Percentiles rank a stretch among this genome's conserved stretches.
These are phyloP conservation scores for Pyrocephalus nanus DNA, from an alignment of 2,797 vertebrate species.

Conservation along the genomic window DNA sequence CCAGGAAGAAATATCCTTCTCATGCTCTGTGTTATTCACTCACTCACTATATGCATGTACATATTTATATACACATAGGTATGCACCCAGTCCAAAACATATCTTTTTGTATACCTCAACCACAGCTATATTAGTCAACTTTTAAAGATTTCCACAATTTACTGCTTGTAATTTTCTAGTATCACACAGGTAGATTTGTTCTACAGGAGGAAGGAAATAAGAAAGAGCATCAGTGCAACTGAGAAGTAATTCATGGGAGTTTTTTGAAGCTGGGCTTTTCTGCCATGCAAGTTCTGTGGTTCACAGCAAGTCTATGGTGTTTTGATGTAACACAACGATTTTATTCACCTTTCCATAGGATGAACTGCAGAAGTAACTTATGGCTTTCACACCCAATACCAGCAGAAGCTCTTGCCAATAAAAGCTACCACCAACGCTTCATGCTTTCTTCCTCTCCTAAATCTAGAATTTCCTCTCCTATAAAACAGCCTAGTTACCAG, in stretches of 20 bases:
- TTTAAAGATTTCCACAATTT: neutral
- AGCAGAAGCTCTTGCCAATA: neutral
- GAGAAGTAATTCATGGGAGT: neutral
- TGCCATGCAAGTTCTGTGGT: neutral
- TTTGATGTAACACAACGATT: neutral
- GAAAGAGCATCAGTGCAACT: neutral
- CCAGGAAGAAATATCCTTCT: neutral
- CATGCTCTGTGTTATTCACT: neutral
- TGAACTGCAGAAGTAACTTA: neutral
- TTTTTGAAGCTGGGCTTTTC: neutral
- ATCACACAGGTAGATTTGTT: neutral
- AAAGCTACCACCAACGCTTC: neutral
- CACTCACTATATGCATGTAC: neutral
- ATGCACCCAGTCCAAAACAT: neutral
- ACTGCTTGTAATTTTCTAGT: neutral
- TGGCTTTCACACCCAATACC: neutral
- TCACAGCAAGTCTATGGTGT: neutral
- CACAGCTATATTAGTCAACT: neutral
- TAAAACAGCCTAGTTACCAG: neutral
- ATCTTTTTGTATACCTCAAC: neutral
- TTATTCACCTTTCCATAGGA: neutral
- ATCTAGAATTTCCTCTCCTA: neutral
- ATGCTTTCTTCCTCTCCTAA: neutral
- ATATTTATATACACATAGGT: fast-evolving
- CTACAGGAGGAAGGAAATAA: neutral